Base-by-base conservation (phyloP, 1,140 invertebrate genomes). In the Mercenaria mercenaria region DNA sequence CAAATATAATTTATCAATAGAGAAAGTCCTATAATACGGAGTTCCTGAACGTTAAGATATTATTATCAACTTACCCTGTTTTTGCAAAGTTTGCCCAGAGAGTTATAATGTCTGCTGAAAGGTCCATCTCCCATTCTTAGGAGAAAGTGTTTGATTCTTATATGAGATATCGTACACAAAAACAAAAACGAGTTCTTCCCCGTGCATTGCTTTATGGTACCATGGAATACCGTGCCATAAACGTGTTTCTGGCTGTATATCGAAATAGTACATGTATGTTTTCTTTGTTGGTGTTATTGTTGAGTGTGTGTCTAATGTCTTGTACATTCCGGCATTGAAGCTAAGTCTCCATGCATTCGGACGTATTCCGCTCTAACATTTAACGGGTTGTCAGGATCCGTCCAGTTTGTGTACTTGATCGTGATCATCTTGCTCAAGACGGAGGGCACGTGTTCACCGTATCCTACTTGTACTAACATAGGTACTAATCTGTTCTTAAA, bases 81-180 rank as follows among this genome's bases (percentile, higher is more conserved):
- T 43, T 47, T 69, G 32, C n/a, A n/a, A n/a, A n/a, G n/a, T 84
- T 84, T 67, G 81, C 69, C 81, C 81, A 84, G 0, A 69, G 3
- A n/a, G 32, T 67, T 61, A 85, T 85, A 11, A 85, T 26, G 2
- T 23, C 15, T 72, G 72, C 0, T 23, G 82, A 72, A 0, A 85
- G 0, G 13, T 37, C 15, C 18, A 77, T 26, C 11, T 91, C 91
- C 18, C 50, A 34, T 50, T 79, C 59, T 41, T 8, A 41, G 89
- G 59, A 10, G 69, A 47, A 29, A 15, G 15, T 47, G 43, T 47
- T 47, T 47, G 15, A 0, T 0, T n/a, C 15, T 61, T 18, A 64
- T 18, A 34, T 26, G n/a, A 37, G 18, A 26, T 29, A 11, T 23
- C 50, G 29, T 32, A 85, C 26, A 41, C 82, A 13, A 85, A 85